Evolutionary conservation across 92 coral and sea anemone genomes (phyloP), one percentile per base, ranked within the genome.

Genomic region (Isaurus tuberculatus): DNA sequence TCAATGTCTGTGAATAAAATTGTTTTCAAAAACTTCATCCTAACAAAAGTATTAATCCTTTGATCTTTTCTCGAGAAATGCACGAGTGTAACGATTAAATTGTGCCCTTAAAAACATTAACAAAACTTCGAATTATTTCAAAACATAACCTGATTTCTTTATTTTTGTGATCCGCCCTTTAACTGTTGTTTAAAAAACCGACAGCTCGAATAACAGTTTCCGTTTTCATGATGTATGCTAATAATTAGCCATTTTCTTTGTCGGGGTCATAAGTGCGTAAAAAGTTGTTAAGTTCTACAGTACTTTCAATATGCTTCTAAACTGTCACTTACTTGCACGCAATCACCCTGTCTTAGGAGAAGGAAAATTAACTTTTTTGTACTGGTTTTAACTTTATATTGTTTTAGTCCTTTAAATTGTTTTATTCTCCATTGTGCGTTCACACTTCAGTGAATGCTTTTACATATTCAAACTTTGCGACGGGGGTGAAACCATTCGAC

Each of bases 371-470:
- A 0, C 16, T 20, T 34, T 37, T 70, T 37, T 70, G 28, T 70
- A 14, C 36, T 36, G 15, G n/a, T 11, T 40, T 36, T 70, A 32
- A 8, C 4, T 36, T 20, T 36, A 25, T 33, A 28, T 84, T 43
- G 61, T 40, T 31, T 84, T 28, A 34, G 42, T 19, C 5, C 44
- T 19, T 49, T 27, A 73, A 48, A 73, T 23, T 10, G 14, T 44
- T 53, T 74, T 74, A 15, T 33, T 28, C 51, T 49, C 31, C 19
- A 74, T 74, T 22, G 53, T 46, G 10, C 28, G 33, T 75, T 77
- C 82, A 33, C 55, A 58, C 81, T 77, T 55, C 67, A 29, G 49
- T 75, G 68, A 51, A 30, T 9, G 32, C 27, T 26, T 57, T 77
- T 77, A 57, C 20, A 64, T 32, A 34, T 77, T 77, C 69, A 57